Evolutionary conservation across 2,888 invertebrate species (phyloP), one percentile per base, ranked within the genome.

Genomic region (Neocrepidodera transversa): DNA sequence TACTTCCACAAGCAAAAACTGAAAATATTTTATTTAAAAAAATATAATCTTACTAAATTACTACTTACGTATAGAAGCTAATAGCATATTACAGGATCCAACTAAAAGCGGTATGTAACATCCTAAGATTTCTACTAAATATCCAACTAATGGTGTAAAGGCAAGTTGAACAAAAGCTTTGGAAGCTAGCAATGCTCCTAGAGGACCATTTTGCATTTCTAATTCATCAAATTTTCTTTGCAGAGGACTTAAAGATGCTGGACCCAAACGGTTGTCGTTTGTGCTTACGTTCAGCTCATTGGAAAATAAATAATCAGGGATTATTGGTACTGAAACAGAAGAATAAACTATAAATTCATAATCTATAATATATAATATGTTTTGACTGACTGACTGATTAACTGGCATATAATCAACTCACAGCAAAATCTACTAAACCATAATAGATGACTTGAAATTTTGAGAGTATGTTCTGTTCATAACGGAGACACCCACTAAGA

Each of bases 141-240:
- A 85, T 23, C 92, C 92, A 35, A 92, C 85, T 35, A 90, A 79
- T 1, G 92, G 91, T 76, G 92, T 93, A 70, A 87, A 84, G 58
- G 89, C 79, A 52, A 93, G 82, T 78, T 93, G 93, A 2, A 92
- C 87, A 60, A 93, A 80, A 16, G 93, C 92, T 80, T 92, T 91
- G 51, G 91, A 90, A 28, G 92, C 89, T 50, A 90, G 77, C 50
- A 90, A 76, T 30, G 88, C 79, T 11, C 89, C 89, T 43, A 90
- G 83, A 58, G 86, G 84, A 2, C 87, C 87, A 72, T 88, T 89
- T 71, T 88, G 87, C 60, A 83, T 81, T 58, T 83, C 83, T 43
- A 85, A 59, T 14, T 71, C 67, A 67, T 78, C 78, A 58, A 69
- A 79, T 75, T 79, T 79, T 58, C 77, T 63, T 65, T 80, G 79